Base-by-base conservation (phyloP, 2,888 invertebrate genomes). In the Cataglyphis altisquamis region DNA sequence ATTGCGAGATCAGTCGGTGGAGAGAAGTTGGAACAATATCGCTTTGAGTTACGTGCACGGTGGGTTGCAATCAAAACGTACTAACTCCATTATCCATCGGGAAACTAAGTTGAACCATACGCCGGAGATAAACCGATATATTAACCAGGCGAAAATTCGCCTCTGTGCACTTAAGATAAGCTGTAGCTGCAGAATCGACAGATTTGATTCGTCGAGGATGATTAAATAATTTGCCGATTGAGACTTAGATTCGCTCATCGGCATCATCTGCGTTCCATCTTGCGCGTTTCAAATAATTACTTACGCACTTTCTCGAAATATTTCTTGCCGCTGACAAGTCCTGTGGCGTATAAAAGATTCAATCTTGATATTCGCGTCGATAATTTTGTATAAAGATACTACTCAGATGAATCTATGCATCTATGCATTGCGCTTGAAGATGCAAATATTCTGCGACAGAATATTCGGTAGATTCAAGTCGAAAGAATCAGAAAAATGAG, bases 1-100 rank as follows among this genome's bases (percentile, higher is more conserved):
- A 41, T 41, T 29, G 78, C 41, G 39, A 15, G 21, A 21, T 32
- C 21, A 12, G 45, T 60, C 78, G 29, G 45, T 62, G 21, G 75
- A 75, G 75, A 75, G 75, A 39, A 70, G 72, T 78, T 78, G 32
- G 70, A 78, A 78, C 78, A 78, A 78, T 68, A 78, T 78, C 78
- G 60, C 78, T 78, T 78, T 78, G 70, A 78, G 57, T 78, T 78
- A 78, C 57, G 78, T 29, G 70, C 57, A 68, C 77, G 57, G 70
- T 41, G 32, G 77, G 70, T 75, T 78, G 77, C 78, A 70, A 78
- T 78, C 78, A 78, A 78, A 78, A 78, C 78, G 78, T 57, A 57
- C 78, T 70, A 70, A 78, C 70, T 70, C 72, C 70, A 78, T 78
- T 78, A 78, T 78, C 78, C 78, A 78, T 78, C 57, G 57, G 45